Conservation (phyloP, 2,113 vertebrate genomes). For the Strigops habroptila region DNA sequence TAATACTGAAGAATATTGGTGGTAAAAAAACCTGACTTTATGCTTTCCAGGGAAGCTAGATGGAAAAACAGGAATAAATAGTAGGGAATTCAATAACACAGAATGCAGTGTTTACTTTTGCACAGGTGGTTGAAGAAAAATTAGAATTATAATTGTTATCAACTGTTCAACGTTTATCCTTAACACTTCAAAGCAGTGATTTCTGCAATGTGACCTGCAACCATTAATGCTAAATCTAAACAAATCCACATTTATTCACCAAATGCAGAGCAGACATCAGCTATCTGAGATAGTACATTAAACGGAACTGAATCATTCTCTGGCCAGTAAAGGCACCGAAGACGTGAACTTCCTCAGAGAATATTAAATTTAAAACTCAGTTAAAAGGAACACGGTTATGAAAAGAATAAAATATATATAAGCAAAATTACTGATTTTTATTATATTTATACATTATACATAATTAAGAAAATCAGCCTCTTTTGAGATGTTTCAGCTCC, state of each 20-base stretch:
- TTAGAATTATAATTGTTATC: background rate
- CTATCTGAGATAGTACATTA: background rate
- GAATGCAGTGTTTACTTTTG: background rate
- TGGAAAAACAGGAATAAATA: background rate
- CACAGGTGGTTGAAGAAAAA: conserved; percentile 7
- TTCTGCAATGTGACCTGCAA: background rate
- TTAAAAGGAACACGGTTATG: background rate
- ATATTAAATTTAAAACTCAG: background rate
- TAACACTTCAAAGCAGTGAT: background rate
- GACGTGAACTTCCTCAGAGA: background rate
- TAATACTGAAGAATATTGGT: background rate
- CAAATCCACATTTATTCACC: background rate
- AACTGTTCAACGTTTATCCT: background rate
- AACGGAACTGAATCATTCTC: background rate
- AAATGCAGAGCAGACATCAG: background rate
- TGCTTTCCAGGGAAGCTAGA: background rate
- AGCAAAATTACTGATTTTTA: background rate
- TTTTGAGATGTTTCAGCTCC: background rate
- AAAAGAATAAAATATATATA: background rate
- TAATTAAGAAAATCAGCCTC: background rate
- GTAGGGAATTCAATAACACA: background rate
- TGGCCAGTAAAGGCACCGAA: background rate
- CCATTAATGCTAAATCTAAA: background rate
- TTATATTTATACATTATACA: background rate
- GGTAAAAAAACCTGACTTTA: background rate